phyloP scores from a whole-genome alignment of 1,140 invertebrate genomes.

The Aphaenogaster rudis region DNA sequence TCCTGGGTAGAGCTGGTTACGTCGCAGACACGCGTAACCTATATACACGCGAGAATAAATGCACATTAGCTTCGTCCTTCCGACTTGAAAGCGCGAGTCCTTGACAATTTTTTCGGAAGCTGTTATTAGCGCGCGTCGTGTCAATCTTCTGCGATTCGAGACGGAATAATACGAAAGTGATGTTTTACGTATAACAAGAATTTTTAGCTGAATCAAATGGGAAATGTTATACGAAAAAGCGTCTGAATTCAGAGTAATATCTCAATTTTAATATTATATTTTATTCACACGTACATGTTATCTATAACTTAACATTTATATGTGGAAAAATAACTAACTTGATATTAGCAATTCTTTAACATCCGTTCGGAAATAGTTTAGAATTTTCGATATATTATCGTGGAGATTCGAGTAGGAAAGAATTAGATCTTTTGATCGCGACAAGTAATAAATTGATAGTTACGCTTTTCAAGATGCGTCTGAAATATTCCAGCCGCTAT shows the following conservation, averaged over 20 bases:
- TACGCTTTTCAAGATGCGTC: conserved; percentile 34
- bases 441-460: conserved; percentile 58
- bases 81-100: conserved; percentile 3
- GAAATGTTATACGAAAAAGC: conserved; percentile 4
- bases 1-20: conserved; percentile 66
- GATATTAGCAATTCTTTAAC: conserved; percentile 1
- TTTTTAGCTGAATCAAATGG: conserved; percentile 24
- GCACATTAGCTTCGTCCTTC: conserved; percentile 33
- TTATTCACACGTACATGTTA: not conserved
- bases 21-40: conserved; percentile 67
- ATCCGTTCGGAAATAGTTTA: not conserved
- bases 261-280: conserved; percentile 14
- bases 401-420: not conserved
- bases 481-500: conserved; percentile 58
- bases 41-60: conserved; percentile 67
- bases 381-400: not conserved
- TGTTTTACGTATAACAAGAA: not conserved
- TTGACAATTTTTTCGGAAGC: conserved; percentile 13
- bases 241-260: not conserved
- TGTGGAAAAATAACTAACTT: not conserved
- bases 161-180: conserved; percentile 9
- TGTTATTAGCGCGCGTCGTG: conserved; percentile 32
- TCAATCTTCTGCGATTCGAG: conserved; percentile 36
- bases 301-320: not conserved
- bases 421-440: conserved; percentile 41